Evolutionary conservation across 2,797 vertebrate genomes (phyloP), one percentile per base, ranked within the genome.

Genomic region (Sebastes flavidus): DNA sequence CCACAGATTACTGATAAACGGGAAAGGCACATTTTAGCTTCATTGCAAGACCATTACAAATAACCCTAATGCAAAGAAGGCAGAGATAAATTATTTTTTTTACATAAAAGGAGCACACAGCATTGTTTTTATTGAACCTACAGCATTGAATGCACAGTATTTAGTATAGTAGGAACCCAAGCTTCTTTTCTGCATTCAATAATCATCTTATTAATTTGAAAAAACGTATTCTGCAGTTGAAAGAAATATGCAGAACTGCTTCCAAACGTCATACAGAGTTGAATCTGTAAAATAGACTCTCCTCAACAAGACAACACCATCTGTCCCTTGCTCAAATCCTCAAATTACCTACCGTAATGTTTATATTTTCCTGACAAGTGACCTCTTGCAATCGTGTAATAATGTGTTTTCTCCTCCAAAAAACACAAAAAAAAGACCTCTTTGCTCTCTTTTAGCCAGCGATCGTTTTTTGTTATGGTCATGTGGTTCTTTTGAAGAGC

Each of bases 1-100:
- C 56, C 13, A 42, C 32, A 55, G 12, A 76, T 69, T 80, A 61
- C 59, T 24, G 54, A 75, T 75, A 30, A 78, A 79, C 5, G 2
- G 9, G 2, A 56, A 18, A 49, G 9, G 30, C 29, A 3, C 6
- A 24, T 22, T 32, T 69, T 42, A 24, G 36, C 27, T 72, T 20
- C 11, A 16, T 63, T 14, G 14, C 16, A 63, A 20, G 27, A 54
- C 52, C 68, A 65, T 49, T 25, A 38, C 8, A 67, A 75, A 72
- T 4, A 27, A 56, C 10, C 13, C 13, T 55, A 61, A 59, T 14
- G 6, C 14, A 56, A 29, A 65, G 34, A 59, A 18, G 7, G 16
- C 20, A 55, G n/a, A 62, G 25, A 60, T 2, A 54, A 30, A 68
- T 32, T 0, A 55, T 72, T 5, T 68, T 27, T 22, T 49, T 27